Evolutionary conservation across 2,888 invertebrate genomes (phyloP).

Genomic region (Caenorhabditis macrosperma): DNA sequence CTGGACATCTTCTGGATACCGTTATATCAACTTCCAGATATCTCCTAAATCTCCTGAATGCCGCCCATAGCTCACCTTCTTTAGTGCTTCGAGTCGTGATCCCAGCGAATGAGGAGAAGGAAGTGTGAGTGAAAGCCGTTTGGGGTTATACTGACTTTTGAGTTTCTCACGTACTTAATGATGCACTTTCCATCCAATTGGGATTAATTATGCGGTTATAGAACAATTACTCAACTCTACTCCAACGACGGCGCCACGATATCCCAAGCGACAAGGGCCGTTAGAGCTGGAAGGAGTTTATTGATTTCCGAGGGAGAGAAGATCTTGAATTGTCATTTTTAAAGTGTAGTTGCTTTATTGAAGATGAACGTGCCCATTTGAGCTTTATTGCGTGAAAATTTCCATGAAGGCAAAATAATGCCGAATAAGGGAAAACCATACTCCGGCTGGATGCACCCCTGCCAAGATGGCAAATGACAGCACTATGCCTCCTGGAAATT

Average conservation of each 20-base stretch:
- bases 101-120: not conserved
- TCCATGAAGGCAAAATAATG: too few relatives aligned
- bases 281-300: slow-evolving; percentile 43
- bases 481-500: too few relatives aligned
- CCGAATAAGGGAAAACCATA: too few relatives aligned
- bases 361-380: too few relatives aligned
- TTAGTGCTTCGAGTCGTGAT: slow-evolving; percentile 36
- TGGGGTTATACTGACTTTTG: too few relatives aligned
- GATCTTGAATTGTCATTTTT: slow-evolving; percentile 54
- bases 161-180: not conserved
- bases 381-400: too few relatives aligned
- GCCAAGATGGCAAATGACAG: too few relatives aligned
- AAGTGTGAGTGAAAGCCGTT: slow-evolving; percentile 12
- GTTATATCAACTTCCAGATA: slow-evolving; percentile 9
- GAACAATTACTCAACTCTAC: slow-evolving; percentile 47
- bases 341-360: too few relatives aligned
- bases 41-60: slow-evolving; percentile 1
- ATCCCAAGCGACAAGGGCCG: slow-evolving; percentile 27
- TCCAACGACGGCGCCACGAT: slow-evolving; percentile 59
- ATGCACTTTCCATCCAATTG: not conserved
- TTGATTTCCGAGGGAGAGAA: slow-evolving; percentile 41
- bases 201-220: too few relatives aligned
- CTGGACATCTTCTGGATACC: not conserved
- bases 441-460: too few relatives aligned
- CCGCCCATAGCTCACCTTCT: slow-evolving; percentile 23